These are phyloP conservation scores for Sebastes vulpes DNA, from an alignment of 2,797 vertebrate genomes.

Conservation along the genomic window DNA sequence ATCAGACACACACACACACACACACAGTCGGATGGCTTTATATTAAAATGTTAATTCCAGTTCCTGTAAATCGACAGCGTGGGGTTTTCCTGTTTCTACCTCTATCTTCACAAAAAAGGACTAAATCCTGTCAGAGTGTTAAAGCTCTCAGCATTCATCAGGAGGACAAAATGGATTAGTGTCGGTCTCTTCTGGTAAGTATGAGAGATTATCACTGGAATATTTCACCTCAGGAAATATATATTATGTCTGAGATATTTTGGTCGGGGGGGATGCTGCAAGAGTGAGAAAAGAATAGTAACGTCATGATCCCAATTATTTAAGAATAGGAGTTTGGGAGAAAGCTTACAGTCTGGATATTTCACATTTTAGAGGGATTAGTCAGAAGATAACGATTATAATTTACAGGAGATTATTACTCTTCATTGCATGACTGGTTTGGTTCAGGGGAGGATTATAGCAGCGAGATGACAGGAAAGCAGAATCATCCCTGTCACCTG, in stretches of 20 bases:
- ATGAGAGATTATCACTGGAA: constrained; percentile 24
- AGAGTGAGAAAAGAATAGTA: background rate
- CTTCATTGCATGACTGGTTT: constrained; percentile 20
- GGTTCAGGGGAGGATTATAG: constrained; percentile 12
- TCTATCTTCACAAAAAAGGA: background rate
- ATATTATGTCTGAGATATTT: background rate
- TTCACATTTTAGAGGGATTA: constrained; percentile 38
- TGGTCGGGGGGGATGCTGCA: background rate
- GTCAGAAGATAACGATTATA: constrained; percentile 37
- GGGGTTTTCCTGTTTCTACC: background rate
- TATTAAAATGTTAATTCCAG: background rate
- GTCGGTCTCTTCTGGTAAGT: constrained; percentile 4
- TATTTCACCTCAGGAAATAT: constrained; percentile 18
- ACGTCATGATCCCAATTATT: constrained; percentile 3
- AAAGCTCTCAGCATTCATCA: constrained; percentile 20
- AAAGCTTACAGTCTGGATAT: constrained; percentile 1
- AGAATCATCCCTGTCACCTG: constrained; percentile 2
- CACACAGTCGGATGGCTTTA: background rate
- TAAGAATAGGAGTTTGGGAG: background rate
- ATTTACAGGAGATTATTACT: constrained; percentile 46
- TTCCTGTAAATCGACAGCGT: background rate
- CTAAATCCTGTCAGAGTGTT: constrained; percentile 23
- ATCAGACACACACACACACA: background rate
- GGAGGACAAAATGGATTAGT: constrained; percentile 45
- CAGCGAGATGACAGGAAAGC: background rate